Base-by-base conservation (phyloP, 2,888 invertebrate genomes). In the Apeira syringaria region DNA sequence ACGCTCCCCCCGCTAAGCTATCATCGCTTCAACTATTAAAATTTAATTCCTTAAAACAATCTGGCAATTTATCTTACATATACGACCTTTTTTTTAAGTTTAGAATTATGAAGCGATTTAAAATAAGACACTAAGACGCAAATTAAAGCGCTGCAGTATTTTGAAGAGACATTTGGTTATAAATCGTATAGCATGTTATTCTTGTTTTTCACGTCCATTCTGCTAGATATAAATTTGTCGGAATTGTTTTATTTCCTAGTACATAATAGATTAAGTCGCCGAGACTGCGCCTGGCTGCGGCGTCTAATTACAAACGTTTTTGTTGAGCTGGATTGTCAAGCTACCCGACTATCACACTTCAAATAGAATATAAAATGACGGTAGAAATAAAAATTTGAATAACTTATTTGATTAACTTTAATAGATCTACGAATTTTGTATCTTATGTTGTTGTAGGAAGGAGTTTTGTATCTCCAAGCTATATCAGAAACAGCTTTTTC, bases 291-390 rank as follows among this genome's bases (percentile, higher is more conserved):
- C 55, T 59, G 51, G 50, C 63, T 61, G 74, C 64, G 69, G 74
- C 69, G 70, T 81, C 75, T 84, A 80, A 84, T 85, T 82, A 79
- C 80, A 80, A 83, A 76, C 72, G 76, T 69, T 82, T 83, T 83
- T 85, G 78, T 75, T 73, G 68, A 50, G 59, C 62, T 70, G 71
- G 75, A 80, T 83, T 84, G 79, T 78, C 75, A 74, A 74, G 64
- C 67, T 54, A 71, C 75, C 67, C 67, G 69, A 74, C 73, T 78
- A 74, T 80, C 78, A 79, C 77, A 73, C 70, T 75, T 74, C 59
- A 75, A 77, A 80, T 77, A 79, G 69, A 82, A 80, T 79, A 81
- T 81, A 63, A 65, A 66, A 71, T 74, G 74, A 65, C 59, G 56
- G 60, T 64, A 60, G 60, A 59, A 60, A 64, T 62, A 61, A 52